Percentiles rank a stretch among this genome's conserved stretches.
phyloP scores from a whole-genome alignment of 1,140 invertebrate genomes.

The Choristoneura fumiferana region DNA sequence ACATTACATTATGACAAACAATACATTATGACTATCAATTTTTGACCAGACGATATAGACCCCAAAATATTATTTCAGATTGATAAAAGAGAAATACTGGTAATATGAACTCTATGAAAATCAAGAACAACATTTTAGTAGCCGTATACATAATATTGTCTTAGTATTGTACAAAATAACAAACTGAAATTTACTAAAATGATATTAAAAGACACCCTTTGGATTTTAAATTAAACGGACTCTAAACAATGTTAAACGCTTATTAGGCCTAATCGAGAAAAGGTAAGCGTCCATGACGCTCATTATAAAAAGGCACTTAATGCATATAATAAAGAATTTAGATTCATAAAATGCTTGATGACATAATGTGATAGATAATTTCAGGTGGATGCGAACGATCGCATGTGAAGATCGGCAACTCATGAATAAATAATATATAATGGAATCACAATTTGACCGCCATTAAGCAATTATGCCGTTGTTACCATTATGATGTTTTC shows the following conservation, averaged over 20 bases:
- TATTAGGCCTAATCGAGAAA: slow-evolving; percentile 54
- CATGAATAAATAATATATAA: slow-evolving; percentile 72
- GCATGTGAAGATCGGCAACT: slow-evolving; percentile 47
- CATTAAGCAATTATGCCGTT: slow-evolving; percentile 74
- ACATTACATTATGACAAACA: no score
- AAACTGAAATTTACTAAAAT: no score
- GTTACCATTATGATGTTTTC: slow-evolving; percentile 73
- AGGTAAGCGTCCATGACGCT: slow-evolving; percentile 57
- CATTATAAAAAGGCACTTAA: slow-evolving; percentile 57
- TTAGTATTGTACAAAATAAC: no score
- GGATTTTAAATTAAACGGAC: background rate
- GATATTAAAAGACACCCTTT: no score
- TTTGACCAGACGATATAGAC: no score
- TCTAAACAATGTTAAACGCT: slow-evolving; percentile 38
- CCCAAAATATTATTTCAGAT: no score
- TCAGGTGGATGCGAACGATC: slow-evolving; percentile 57
- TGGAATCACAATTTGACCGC: slow-evolving; percentile 65
- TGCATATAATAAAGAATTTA: slow-evolving; percentile 65
- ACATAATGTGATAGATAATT: slow-evolving; percentile 72
- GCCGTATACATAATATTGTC: no score
- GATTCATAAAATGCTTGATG: slow-evolving; percentile 70
- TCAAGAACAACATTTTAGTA: no score
- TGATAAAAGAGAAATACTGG: no score
- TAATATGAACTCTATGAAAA: no score
- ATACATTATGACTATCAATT: no score